Evolutionary conservation across 1,140 invertebrate species (phyloP).

Genomic region (Diorhabda elongata): DNA sequence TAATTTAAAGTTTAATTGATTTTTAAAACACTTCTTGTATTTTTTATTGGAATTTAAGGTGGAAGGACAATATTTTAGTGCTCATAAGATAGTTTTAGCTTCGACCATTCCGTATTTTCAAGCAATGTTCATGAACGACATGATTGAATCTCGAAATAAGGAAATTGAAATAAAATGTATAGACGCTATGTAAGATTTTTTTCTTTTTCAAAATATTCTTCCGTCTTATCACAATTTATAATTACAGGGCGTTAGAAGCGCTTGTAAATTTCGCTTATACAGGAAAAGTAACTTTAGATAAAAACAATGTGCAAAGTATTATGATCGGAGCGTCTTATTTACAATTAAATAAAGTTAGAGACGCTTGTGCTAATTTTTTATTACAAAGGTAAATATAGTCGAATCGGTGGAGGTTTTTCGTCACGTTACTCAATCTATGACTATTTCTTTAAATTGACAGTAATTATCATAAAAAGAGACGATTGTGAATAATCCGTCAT

Average conservation of each 20-base stretch:
- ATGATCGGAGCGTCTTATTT: conserved; percentile 86
- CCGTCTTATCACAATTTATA: conserved; percentile 21
- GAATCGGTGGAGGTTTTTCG: no score
- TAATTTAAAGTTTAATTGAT: no score
- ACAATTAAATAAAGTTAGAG: conserved; percentile 74
- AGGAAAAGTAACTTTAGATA: conserved; percentile 73
- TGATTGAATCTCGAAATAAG: conserved; percentile 79
- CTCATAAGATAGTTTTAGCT: conserved; percentile 80
- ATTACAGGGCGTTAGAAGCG: conserved; percentile 71
- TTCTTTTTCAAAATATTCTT: not conserved
- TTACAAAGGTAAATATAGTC: conserved; percentile 55
- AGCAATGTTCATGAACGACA: conserved; percentile 88
- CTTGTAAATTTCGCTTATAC: conserved; percentile 87
- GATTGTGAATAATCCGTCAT: no score
- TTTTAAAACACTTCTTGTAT: no score
- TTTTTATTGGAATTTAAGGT: conserved; percentile 54
- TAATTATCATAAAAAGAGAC: no score
- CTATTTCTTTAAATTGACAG: no score
- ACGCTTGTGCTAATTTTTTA: conserved; percentile 80
- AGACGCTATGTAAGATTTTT: conserved; percentile 63
- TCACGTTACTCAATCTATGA: no score
- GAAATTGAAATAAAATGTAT: conserved; percentile 81
- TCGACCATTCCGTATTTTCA: conserved; percentile 88
- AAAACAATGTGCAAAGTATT: conserved; percentile 78
- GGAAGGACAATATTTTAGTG: conserved; percentile 73